These are phyloP conservation scores for Philopedon plagiatum DNA, from an alignment of 2,888 invertebrate species.

Conservation along the genomic window DNA sequence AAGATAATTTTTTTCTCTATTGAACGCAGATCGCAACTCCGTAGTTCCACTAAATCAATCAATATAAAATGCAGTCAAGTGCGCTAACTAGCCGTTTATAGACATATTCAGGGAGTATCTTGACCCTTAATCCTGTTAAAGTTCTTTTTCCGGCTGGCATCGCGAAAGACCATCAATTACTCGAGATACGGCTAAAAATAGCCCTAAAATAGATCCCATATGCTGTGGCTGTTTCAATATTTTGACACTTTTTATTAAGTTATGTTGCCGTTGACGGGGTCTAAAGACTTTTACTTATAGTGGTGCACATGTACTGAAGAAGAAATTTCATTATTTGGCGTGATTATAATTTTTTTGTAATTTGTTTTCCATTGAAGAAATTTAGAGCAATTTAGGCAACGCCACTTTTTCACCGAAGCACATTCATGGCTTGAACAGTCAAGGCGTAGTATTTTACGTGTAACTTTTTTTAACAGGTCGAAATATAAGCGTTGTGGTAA, in stretches of 20 bases:
- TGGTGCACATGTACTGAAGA: too few relatives aligned
- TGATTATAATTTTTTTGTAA: too few relatives aligned
- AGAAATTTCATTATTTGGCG: too few relatives aligned
- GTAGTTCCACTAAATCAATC: not conserved
- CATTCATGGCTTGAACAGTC: too few relatives aligned
- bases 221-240: not conserved
- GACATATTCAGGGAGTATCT: not conserved
- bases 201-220: not conserved
- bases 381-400: too few relatives aligned
- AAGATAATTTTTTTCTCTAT: not conserved
- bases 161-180: conserved; percentile 4
- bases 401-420: too few relatives aligned
- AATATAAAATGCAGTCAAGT: not conserved
- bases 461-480: too few relatives aligned
- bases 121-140: conserved; percentile 5
- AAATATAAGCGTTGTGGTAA: too few relatives aligned
- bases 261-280: too few relatives aligned
- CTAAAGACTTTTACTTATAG: too few relatives aligned
- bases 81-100: conserved; percentile 7
- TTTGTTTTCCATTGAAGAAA: too few relatives aligned
- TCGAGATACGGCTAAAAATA: not conserved
- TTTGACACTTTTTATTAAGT: not conserved
- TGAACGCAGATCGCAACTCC: not conserved
- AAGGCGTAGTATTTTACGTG: too few relatives aligned
- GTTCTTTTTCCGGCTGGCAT: not conserved